These are phyloP conservation scores for Chorisops tibialis DNA, from an alignment of 2,888 invertebrate genomes.

Conservation along the genomic window DNA sequence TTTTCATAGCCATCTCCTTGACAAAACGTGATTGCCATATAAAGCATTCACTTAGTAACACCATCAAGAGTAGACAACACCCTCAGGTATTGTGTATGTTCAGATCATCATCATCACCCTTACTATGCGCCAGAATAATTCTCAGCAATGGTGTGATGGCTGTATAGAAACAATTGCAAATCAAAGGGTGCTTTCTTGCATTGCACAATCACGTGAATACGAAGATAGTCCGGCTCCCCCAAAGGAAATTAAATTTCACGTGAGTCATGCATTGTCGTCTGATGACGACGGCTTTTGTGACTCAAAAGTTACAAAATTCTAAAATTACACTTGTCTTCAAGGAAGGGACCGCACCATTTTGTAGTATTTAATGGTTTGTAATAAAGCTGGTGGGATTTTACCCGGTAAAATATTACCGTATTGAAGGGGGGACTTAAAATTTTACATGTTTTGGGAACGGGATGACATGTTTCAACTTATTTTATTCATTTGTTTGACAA, in stretches of 20 bases:
- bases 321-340: background rate
- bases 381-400: background rate
- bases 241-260: slow-evolving; percentile 11
- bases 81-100: slow-evolving; percentile 2
- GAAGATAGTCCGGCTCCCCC: background rate
- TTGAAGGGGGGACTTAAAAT: no score
- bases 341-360: background rate
- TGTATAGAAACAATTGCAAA: slow-evolving; percentile 9
- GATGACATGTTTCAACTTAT: no score
- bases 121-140: background rate
- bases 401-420: no score
- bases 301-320: background rate
- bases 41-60: background rate
- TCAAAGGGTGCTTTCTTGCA: background rate
- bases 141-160: background rate
- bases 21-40: slow-evolving; percentile 2
- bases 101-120: background rate
- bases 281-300: no score
- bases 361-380: background rate
- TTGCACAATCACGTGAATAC: background rate
- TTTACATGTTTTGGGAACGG: no score
- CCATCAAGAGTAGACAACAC: background rate
- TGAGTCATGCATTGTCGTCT: background rate
- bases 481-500: no score
- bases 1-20: background rate